These are phyloP conservation scores for Neotoxoptera formosana DNA, from an alignment of 1,140 invertebrate genomes.

Conservation along the genomic window DNA sequence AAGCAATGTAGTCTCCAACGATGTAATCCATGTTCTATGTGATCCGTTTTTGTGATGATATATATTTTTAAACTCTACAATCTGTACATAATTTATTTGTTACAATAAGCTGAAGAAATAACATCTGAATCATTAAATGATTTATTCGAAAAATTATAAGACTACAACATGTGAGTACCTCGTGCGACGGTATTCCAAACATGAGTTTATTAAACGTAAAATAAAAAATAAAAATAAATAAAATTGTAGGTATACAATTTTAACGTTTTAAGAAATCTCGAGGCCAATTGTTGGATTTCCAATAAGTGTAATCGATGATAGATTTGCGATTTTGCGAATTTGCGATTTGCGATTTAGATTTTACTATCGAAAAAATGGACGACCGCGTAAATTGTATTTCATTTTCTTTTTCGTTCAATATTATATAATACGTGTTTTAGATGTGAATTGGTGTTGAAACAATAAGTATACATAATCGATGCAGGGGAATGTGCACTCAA, in stretches of 20 bases:
- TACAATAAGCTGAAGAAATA: neutral
- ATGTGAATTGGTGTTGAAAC: too few species aligned
- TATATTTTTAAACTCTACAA: too few species aligned
- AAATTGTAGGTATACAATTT: neutral
- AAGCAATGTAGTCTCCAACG: too few species aligned
- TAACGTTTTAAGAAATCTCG: neutral
- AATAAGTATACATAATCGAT: neutral
- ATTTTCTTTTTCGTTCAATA: too few species aligned
- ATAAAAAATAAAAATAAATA: neutral
- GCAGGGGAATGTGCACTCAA: neutral
- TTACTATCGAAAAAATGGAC: neutral
- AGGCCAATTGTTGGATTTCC: neutral
- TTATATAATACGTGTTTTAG: too few species aligned
- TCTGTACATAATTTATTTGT: neutral
- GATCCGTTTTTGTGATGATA: too few species aligned
- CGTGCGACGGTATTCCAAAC: too few species aligned
- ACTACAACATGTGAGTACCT: neutral
- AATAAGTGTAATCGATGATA: neutral
- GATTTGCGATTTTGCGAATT: too few species aligned
- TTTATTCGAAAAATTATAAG: too few species aligned
- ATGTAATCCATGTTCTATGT: too few species aligned
- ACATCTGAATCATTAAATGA: neutral
- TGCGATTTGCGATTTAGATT: too few species aligned
- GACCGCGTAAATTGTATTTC: neutral
- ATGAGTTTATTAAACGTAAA: neutral